Evolutionary conservation across 1,140 invertebrate species (phyloP).

Genomic region (Cheumatopsyche charites): DNA sequence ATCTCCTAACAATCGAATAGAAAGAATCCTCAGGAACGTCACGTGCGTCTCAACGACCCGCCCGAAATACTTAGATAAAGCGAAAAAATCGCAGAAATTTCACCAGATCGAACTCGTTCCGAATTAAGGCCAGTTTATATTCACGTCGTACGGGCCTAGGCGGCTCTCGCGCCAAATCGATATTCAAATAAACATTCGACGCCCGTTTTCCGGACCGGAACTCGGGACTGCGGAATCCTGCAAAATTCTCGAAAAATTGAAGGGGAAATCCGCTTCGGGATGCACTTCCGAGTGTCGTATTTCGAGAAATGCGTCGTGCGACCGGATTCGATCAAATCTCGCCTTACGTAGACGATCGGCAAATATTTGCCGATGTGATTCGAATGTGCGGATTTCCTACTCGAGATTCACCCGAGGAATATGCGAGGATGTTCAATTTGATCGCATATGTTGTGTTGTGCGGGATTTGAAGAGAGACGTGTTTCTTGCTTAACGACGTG

Average conservation of each 20-base stretch:
- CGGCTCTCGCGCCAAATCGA: conserved; percentile 40
- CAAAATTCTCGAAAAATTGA: background rate
- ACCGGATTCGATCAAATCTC: conserved; percentile 11
- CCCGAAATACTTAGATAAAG: conserved; percentile 38
- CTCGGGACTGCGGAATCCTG: conserved; percentile 10
- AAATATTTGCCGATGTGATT: conserved; percentile 9
- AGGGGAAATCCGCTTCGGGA: background rate
- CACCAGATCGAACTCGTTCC: conserved; percentile 10
- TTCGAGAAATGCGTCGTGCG: conserved; percentile 7
- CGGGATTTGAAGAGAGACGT: too few species aligned
- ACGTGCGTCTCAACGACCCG: conserved; percentile 41
- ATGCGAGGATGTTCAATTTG: background rate
- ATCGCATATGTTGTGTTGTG: too few species aligned
- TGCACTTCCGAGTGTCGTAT: conserved; percentile 11
- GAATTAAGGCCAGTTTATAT: conserved; percentile 45
- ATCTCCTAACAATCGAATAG: conserved; percentile 5
- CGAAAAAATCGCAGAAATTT: conserved; percentile 12
- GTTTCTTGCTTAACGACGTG: too few species aligned
- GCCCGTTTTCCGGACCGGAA: background rate
- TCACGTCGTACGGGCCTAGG: conserved; percentile 14
- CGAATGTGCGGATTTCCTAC: background rate
- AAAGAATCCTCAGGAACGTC: conserved; percentile 15
- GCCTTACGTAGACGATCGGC: background rate
- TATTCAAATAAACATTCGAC: conserved; percentile 46
- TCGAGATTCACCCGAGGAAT: background rate